These are phyloP conservation scores for cattle (Bos taurus) DNA, from an alignment of 2,113 vertebrate species.

Conservation along the genomic window ARS-UCD2.0 NC_037337.1:2383501-2384000, in stretches of 20 bases:
- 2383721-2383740: not conserved
- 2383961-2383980: not conserved
- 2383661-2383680: not conserved
- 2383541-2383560: not conserved
- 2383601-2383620: not conserved
- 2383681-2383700: not conserved
- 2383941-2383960: not conserved
- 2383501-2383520: not conserved
- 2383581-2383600: not conserved
- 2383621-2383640: not conserved
- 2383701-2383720: not conserved
- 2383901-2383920: not conserved
- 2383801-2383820: not conserved
- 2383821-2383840: not conserved
- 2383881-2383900: not conserved
- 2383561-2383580: not conserved
- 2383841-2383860: not conserved
- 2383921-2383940: not conserved
- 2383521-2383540: not conserved
- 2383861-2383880: not conserved
- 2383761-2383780: not conserved
- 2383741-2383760: not conserved
- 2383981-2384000: not conserved
- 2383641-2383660: not conserved
- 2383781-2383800: not conserved